Evolutionary conservation across 2,113 vertebrate species (phyloP).

Genomic region (Chloropsis hardwickii): DNA sequence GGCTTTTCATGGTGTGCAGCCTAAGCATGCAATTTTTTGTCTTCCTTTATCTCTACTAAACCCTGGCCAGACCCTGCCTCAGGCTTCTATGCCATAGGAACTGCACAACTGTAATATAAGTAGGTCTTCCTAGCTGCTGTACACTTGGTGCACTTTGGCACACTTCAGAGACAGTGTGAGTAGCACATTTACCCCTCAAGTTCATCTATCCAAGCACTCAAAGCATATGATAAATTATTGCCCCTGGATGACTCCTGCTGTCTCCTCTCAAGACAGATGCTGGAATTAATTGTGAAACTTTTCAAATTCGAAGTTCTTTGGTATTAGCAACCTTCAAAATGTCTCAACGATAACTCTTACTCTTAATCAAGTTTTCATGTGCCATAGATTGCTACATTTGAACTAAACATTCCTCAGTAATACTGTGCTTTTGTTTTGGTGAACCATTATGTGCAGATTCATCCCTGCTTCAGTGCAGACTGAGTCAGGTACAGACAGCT

Average conservation of each 20-base stretch:
- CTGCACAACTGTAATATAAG: neutral
- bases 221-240: neutral
- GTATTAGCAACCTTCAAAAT: neutral
- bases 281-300: neutral
- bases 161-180: fast-evolving
- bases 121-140: neutral
- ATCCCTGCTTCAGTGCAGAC: neutral
- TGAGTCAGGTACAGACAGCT: neutral
- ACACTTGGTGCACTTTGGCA: neutral
- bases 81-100: neutral
- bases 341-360: neutral
- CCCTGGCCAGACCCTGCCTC: neutral
- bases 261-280: neutral
- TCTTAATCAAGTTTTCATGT: neutral
- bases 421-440: slow-evolving; percentile 12
- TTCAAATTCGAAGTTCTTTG: neutral
- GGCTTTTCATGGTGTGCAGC: neutral
- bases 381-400: neutral
- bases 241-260: neutral
- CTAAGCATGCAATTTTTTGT: neutral
- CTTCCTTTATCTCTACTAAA: neutral
- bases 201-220: neutral
- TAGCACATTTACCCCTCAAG: neutral
- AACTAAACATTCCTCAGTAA: neutral
- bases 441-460: neutral